Evolutionary conservation across 30 jellyfish, hydroid and myxozoan genomes (phyloP).

Genomic region (Catostylus mosaicus): DNA sequence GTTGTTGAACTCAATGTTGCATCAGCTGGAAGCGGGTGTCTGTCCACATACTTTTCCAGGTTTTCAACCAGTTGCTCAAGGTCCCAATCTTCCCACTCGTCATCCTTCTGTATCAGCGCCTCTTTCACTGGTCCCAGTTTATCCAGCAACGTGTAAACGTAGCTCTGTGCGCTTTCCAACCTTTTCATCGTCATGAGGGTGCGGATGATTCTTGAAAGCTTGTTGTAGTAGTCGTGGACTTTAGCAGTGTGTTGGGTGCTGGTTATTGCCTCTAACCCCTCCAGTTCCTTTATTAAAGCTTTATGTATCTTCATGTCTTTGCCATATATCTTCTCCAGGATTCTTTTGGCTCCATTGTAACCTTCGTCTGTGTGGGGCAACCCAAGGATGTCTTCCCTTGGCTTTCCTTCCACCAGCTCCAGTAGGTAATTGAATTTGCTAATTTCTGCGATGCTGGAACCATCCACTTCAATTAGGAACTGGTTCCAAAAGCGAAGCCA

Average conservation of each 20-base stretch:
- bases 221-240: constrained; percentile 58
- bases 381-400: constrained; percentile 72
- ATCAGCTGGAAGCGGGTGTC: constrained; percentile 69
- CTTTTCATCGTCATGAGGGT: constrained; percentile 62
- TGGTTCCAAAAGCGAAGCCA: constrained; percentile 82
- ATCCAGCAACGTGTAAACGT: constrained; percentile 51
- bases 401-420: constrained; percentile 76
- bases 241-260: constrained; percentile 28
- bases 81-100: constrained; percentile 66
- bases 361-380: constrained; percentile 68
- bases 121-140: constrained; percentile 69
- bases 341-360: constrained; percentile 57
- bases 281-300: no score
- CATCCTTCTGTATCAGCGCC: constrained; percentile 48
- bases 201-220: constrained; percentile 55
- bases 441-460: constrained; percentile 66
- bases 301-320: no score
- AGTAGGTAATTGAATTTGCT: constrained; percentile 69
- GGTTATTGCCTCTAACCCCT: constrained; percentile 33
- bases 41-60: constrained; percentile 59
- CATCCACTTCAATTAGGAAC: constrained; percentile 56
- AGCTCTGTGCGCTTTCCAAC: constrained; percentile 42
- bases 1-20: constrained; percentile 19
- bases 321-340: constrained; percentile 50
- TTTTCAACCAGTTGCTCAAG: constrained; percentile 70